Percentiles rank a stretch among this genome's conserved stretches.
Evolutionary conservation across 2,113 vertebrate genomes (phyloP).

Genomic region (Serilophus lunatus): DNA sequence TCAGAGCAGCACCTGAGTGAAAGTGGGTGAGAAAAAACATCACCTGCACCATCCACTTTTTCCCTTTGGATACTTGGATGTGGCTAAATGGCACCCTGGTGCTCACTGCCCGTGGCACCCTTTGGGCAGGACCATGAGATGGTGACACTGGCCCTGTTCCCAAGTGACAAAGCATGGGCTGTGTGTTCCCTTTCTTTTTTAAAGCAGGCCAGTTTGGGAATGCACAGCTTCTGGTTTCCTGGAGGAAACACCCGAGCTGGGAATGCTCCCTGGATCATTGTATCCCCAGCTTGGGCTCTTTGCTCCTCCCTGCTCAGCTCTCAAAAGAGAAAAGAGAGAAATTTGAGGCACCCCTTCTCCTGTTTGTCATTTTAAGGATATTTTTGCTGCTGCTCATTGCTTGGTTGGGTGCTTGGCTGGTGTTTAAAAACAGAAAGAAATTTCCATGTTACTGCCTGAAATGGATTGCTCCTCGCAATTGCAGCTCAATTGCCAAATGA

Average conservation of each 20-base stretch:
- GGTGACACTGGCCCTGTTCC: not conserved
- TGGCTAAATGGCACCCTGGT: accelerated
- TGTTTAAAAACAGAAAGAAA: not conserved
- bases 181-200: not conserved
- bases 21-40: not conserved
- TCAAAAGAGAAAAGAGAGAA: not conserved
- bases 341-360: not conserved
- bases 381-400: not conserved
- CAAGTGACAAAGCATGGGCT: not conserved
- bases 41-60: accelerated
- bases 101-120: not conserved
- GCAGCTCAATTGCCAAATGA: not conserved
- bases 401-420: not conserved
- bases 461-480: not conserved
- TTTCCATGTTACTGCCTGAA: not conserved
- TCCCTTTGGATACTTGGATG: not conserved
- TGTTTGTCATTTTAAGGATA: not conserved
- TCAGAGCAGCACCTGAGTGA: not conserved
- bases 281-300: not conserved
- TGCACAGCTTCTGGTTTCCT: not conserved
- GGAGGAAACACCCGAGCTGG: not conserved
- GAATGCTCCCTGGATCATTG: not conserved
- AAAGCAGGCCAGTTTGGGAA: not conserved
- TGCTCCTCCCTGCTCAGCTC: not conserved
- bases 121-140: not conserved